Percentiles rank a stretch among this genome's conserved stretches.
These are phyloP conservation scores for Acromyrmex echinatior DNA, from an alignment of 1,140 invertebrate species.

Conservation along the genomic window DNA sequence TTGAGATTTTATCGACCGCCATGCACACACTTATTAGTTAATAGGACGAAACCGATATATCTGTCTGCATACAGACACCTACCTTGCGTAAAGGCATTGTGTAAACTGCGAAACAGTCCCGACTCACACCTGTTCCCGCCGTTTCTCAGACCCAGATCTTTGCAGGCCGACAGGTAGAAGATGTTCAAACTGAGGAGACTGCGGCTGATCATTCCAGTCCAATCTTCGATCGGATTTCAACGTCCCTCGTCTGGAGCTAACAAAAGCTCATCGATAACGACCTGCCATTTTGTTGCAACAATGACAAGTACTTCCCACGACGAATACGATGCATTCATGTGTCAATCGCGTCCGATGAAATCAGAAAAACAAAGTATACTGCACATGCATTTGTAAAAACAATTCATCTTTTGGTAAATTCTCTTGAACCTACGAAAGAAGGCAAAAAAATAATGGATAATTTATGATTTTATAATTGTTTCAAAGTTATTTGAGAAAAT, in stretches of 20 bases:
- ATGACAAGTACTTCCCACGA: constrained; percentile 69
- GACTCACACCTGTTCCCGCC: constrained; percentile 72
- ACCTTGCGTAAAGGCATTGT: constrained; percentile 22
- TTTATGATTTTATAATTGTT: constrained; percentile 31
- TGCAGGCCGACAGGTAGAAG: constrained; percentile 69
- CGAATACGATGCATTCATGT: constrained; percentile 64
- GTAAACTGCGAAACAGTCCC: constrained; percentile 38
- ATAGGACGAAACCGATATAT: constrained; percentile 58
- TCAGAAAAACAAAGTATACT: constrained; percentile 35
- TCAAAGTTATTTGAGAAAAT: not conserved
- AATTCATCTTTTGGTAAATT: not conserved
- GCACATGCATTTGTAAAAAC: not conserved
- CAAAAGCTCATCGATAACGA: constrained; percentile 70
- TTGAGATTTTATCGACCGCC: constrained; percentile 50
- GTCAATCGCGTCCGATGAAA: constrained; percentile 18
- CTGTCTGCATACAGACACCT: constrained; percentile 30
- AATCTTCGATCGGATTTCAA: constrained; percentile 69
- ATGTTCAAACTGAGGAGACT: constrained; percentile 40
- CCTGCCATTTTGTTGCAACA: constrained; percentile 52
- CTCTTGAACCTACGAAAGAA: not conserved
- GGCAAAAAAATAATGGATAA: not conserved
- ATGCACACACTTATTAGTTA: constrained; percentile 56
- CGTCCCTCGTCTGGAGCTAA: constrained; percentile 54
- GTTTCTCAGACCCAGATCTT: constrained; percentile 56
- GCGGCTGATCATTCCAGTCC: constrained; percentile 37